Percentiles rank a stretch among this genome's conserved stretches.
Evolutionary conservation across 2,113 vertebrate genomes (phyloP).

Genomic region (Porphyrio hochstetteri): DNA sequence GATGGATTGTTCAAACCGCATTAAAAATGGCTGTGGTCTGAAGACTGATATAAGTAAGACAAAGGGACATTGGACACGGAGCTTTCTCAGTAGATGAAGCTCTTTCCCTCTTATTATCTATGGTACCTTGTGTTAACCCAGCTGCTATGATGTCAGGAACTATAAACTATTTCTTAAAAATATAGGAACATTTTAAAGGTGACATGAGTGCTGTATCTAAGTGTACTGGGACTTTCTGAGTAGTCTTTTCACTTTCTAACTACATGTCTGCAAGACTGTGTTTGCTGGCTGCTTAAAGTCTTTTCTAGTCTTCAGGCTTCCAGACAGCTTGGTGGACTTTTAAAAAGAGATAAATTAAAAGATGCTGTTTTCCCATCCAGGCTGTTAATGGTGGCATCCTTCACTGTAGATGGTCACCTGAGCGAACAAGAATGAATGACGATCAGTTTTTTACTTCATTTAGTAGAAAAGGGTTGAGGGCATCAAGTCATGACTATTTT

Average conservation of each 20-base stretch:
- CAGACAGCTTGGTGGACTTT: background rate
- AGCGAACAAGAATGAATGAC: background rate
- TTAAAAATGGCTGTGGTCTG: background rate
- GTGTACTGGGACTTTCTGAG: background rate
- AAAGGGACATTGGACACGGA: background rate
- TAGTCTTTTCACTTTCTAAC: background rate
- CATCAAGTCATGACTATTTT: background rate
- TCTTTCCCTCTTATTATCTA: background rate
- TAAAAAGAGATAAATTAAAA: background rate
- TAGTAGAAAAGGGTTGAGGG: background rate
- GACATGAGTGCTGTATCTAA: fast-evolving
- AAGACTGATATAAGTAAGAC: background rate
- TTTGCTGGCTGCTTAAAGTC: background rate
- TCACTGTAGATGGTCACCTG: background rate
- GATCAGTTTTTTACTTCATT: background rate
- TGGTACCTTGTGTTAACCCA: background rate
- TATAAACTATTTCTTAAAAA: background rate
- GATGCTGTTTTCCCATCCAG: background rate
- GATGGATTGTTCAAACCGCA: background rate
- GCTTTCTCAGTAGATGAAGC: background rate
- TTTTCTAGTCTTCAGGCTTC: background rate
- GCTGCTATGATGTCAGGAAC: background rate
- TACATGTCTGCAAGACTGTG: background rate
- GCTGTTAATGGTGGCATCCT: background rate
- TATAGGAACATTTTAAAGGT: background rate